These are phyloP conservation scores for Saguinus midas DNA, from an alignment of 2,113 vertebrate genomes.

Conservation along the genomic window DNA sequence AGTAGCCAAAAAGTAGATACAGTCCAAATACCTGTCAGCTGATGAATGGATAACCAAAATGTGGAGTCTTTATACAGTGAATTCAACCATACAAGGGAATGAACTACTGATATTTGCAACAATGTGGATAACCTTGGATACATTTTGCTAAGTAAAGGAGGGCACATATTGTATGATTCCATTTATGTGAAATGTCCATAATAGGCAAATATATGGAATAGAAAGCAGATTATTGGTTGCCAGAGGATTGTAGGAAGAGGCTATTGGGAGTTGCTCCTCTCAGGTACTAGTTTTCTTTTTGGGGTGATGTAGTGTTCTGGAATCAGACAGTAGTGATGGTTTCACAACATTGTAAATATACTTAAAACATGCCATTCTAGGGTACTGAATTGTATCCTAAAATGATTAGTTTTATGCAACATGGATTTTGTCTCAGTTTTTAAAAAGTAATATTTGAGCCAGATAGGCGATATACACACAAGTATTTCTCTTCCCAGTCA, in stretches of 20 bases:
- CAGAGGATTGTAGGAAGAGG: not conserved
- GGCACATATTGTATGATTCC: not conserved
- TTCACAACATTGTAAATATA: not conserved
- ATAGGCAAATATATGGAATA: not conserved
- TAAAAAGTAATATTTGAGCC: not conserved
- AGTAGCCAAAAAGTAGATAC: not conserved
- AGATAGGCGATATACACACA: not conserved
- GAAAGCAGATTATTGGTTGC: not conserved
- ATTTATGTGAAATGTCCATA: not conserved
- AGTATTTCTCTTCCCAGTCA: too few species aligned
- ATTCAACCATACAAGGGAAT: slow-evolving; percentile 9
- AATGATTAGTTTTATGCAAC: not conserved
- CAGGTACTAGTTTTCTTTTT: not conserved
- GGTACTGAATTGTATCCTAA: not conserved
- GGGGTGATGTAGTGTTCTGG: not conserved
- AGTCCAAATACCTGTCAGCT: not conserved
- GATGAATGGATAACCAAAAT: not conserved
- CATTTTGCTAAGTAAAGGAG: not conserved
- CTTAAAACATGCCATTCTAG: not conserved
- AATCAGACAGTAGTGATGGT: not conserved
- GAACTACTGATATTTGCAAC: not conserved
- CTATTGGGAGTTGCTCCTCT: not conserved
- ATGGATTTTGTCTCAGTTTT: not conserved
- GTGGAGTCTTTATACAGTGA: not conserved
- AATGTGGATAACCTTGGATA: not conserved